Conservation (phyloP, 2,797 vertebrate genomes). For the Lycodopsis pacificus region DNA sequence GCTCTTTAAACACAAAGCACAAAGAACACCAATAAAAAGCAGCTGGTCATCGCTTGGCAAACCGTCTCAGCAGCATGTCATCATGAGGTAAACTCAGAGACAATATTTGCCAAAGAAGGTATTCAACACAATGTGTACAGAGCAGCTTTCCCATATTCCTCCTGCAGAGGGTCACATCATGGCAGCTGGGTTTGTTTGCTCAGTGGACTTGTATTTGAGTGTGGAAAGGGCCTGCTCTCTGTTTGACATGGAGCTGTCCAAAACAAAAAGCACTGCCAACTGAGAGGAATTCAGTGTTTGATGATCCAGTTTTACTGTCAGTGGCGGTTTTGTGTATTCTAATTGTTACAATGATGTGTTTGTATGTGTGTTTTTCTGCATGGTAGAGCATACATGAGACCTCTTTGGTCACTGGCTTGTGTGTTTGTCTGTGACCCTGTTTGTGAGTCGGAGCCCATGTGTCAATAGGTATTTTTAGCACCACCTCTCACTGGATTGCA, state of each 20-base stretch:
- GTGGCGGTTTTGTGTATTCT: constrained; percentile 5
- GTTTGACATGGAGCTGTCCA: constrained; percentile 36
- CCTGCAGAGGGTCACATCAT: constrained; percentile 56
- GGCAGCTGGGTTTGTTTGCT: constrained; percentile 70
- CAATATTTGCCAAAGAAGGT: constrained; percentile 53
- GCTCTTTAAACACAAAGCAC: constrained; percentile 5
- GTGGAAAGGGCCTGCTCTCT: constrained; percentile 46
- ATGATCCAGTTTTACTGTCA: constrained; percentile 12
- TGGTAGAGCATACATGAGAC: constrained; percentile 68
- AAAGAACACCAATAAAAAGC: not conserved
- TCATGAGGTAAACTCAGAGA: constrained; percentile 34
- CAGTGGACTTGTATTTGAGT: constrained; percentile 40
- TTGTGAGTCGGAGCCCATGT: constrained; percentile 82
- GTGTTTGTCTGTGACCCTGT: constrained; percentile 80
- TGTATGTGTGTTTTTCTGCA: constrained; percentile 38
- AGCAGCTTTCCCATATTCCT: constrained; percentile 57
- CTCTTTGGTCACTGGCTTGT: constrained; percentile 52
- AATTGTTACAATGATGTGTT: not conserved
- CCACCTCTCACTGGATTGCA: constrained; percentile 85
- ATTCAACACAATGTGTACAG: constrained; percentile 47
- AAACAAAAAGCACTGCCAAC: constrained; percentile 49
- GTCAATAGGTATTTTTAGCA: constrained; percentile 87
- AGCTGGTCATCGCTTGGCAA: constrained; percentile 29
- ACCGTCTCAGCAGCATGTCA: constrained; percentile 40
- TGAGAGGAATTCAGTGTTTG: constrained; percentile 17